Conservation (phyloP, 2,113 vertebrate species). For the Petrocephalus microphthalmus region DNA sequence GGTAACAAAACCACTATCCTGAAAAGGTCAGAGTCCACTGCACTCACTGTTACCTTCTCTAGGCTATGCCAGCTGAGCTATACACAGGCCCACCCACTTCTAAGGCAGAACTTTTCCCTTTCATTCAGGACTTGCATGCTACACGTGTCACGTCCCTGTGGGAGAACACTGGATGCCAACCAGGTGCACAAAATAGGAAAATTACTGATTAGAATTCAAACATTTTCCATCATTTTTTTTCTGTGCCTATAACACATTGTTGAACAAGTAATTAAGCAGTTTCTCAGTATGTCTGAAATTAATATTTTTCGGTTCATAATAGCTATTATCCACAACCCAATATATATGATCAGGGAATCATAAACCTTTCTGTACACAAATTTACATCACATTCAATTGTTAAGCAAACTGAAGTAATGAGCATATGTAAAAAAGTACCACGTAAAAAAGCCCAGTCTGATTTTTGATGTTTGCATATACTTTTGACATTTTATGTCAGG, state of each 20-base stretch:
- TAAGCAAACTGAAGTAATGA: not conserved
- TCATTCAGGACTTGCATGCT: not conserved
- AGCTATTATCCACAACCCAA: not conserved
- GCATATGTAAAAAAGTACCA: not conserved
- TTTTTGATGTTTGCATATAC: not conserved
- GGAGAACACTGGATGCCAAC: not conserved
- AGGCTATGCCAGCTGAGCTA: not conserved
- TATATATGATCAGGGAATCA: not conserved
- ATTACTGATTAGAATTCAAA: not conserved
- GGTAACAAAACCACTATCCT: not conserved
- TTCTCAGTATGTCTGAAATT: not conserved
- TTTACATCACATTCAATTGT: not conserved
- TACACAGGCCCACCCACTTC: not conserved
- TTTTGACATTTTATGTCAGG: not conserved
- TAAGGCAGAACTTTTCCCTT: not conserved
- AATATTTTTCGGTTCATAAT: not conserved
- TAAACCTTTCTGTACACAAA: not conserved
- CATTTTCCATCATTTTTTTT: not conserved
- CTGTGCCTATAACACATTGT: not conserved
- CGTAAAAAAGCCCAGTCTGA: not conserved
- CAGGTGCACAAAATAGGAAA: not conserved
- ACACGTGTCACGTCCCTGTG: not conserved
- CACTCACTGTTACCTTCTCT: not conserved
- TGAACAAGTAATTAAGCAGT: not conserved
- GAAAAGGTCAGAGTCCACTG: slow-evolving; percentile 6